phyloP scores from a whole-genome alignment of 2,113 vertebrate species.

The Peromyscus polionotus region DNA sequence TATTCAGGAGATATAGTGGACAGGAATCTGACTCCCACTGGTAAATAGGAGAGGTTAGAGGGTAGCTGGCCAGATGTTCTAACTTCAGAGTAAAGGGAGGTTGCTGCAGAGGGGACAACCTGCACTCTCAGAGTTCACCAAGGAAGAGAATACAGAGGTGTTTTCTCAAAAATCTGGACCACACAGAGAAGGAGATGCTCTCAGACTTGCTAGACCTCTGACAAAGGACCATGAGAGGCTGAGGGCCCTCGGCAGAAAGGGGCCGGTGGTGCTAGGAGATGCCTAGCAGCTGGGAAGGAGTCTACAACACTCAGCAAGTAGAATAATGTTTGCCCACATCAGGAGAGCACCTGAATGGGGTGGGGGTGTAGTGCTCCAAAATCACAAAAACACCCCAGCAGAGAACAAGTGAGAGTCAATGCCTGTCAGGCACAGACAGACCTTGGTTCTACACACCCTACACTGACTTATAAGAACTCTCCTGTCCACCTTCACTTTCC shows the following conservation, averaged over 20 bases:
- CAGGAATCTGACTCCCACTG: conserved; percentile 52
- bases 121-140: not conserved
- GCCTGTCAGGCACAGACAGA: not conserved
- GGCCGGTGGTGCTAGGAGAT: not conserved
- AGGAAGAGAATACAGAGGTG: not conserved
- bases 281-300: not conserved
- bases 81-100: not conserved
- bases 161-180: conserved; percentile 50
- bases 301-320: not conserved
- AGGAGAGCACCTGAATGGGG: not conserved
- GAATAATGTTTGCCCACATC: not conserved
- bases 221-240: not conserved
- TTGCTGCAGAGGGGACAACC: not conserved
- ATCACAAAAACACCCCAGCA: not conserved
- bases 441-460: not conserved
- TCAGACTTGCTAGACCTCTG: not conserved
- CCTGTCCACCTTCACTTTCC: not conserved
- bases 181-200: not conserved
- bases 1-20: not conserved
- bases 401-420: conserved; percentile 18
- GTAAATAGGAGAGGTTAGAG: conserved; percentile 19
- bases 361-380: not conserved
- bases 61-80: conserved; percentile 21
- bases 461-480: not conserved
- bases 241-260: not conserved